These are phyloP conservation scores for Catharus bicknelli DNA, from an alignment of 2,113 vertebrate species.

Conservation along the genomic window DNA sequence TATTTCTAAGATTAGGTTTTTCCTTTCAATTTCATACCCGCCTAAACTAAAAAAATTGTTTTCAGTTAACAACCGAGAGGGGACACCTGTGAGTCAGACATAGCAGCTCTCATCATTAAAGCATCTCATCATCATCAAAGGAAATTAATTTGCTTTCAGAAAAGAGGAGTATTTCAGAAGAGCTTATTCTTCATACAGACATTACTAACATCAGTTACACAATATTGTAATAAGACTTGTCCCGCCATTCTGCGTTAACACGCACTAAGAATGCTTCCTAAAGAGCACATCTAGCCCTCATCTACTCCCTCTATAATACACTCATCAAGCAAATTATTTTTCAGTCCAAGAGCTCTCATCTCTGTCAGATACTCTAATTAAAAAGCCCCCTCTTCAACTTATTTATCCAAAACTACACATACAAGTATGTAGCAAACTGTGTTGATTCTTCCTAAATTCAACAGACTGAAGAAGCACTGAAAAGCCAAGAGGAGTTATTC, in stretches of 20 bases:
- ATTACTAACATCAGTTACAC: neutral
- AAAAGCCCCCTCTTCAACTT: neutral
- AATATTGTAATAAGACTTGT: neutral
- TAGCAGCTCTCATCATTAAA: neutral
- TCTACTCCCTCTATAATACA: neutral
- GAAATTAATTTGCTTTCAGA: conserved; percentile 34
- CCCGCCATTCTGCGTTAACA: neutral
- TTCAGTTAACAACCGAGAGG: conserved; percentile 35
- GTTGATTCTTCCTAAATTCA: neutral
- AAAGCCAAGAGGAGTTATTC: neutral
- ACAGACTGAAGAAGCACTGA: neutral
- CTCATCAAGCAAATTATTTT: neutral
- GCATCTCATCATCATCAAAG: neutral
- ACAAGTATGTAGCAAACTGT: neutral
- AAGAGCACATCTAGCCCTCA: neutral
- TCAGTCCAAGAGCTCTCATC: neutral
- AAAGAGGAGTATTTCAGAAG: conserved; percentile 36
- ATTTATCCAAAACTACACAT: neutral
- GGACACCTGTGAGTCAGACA: neutral
- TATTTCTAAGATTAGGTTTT: conserved; percentile 55
- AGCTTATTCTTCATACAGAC: conserved; percentile 5
- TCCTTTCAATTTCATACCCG: conserved; percentile 52
- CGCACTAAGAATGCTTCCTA: neutral
- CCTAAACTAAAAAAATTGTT: conserved; percentile 36
- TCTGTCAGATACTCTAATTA: neutral